Conservation (phyloP, 1,140 invertebrate genomes). For the Portunus trituberculatus region DNA sequence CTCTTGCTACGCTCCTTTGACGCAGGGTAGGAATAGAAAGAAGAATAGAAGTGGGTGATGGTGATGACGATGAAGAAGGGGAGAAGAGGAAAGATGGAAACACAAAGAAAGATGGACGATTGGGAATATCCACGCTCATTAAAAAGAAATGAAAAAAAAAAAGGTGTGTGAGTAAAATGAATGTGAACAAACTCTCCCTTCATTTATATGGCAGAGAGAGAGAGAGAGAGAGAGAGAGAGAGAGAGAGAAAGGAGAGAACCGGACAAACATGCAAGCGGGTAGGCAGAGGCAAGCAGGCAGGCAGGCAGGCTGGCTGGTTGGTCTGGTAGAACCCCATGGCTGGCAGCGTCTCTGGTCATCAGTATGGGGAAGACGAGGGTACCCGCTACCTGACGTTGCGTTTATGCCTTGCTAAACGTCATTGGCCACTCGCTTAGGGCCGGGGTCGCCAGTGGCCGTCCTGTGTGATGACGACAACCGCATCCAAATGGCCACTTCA, state of each 20-base stretch:
- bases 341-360: not conserved
- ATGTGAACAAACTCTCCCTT: no score
- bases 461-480: not conserved
- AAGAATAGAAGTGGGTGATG: no score
- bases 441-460: not conserved
- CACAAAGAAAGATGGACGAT: no score
- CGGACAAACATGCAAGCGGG: not conserved
- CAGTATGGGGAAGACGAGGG: not conserved
- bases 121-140: no score
- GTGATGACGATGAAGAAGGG: no score
- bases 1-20: no score
- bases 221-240: conserved; percentile 1
- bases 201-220: not conserved
- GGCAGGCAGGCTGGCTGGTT: no score
- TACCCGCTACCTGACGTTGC: conserved; percentile 17
- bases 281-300: not conserved
- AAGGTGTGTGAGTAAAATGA: no score
- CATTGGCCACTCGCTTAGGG: not conserved
- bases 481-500: not conserved
- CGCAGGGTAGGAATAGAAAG: no score
- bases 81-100: no score
- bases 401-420: conserved; percentile 18
- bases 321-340: not conserved
- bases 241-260: not conserved
- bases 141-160: no score